A percentile compares a stretch with the other conserved stretches of the same genome.
phyloP scores from a whole-genome alignment of 2,797 vertebrate genomes.

The Sciaenops ocellatus region DNA sequence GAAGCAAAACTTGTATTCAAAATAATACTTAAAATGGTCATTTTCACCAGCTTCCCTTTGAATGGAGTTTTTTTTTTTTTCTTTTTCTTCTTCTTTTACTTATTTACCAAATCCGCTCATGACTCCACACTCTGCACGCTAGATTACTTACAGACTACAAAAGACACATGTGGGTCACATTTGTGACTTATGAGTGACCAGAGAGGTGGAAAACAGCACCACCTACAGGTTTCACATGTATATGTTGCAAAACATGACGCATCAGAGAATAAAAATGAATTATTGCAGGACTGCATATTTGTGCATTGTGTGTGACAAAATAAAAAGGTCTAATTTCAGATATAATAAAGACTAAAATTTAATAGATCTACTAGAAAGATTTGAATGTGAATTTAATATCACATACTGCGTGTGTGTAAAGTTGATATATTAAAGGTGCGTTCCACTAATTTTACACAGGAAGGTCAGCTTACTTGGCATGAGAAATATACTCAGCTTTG shows the following conservation, averaged over 20 bases:
- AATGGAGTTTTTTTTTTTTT: not conserved
- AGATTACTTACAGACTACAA: not conserved
- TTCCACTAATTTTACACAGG: not conserved
- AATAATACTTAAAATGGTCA: not conserved
- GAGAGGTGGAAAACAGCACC: slow-evolving; percentile 11
- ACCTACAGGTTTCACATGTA: not conserved
- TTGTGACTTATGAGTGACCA: not conserved
- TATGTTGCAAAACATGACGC: not conserved
- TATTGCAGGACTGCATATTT: too few species aligned
- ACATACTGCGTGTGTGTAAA: not conserved
- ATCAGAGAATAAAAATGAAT: not conserved
- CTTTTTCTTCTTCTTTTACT: not conserved
- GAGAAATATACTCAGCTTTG: not conserved
- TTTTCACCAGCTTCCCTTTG: not conserved
- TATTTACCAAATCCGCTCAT: not conserved
- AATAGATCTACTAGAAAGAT: not conserved
- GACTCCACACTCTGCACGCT: not conserved
- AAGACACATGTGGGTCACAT: slow-evolving; percentile 6
- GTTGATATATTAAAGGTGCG: not conserved
- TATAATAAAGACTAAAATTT: not conserved
- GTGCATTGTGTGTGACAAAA: not conserved
- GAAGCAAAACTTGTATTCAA: not conserved
- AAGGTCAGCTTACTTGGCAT: not conserved
- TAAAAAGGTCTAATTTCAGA: not conserved
- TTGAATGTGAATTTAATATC: not conserved